Base-by-base conservation (phyloP, 1,140 invertebrate genomes). In the Sycophila sp. region DNA sequence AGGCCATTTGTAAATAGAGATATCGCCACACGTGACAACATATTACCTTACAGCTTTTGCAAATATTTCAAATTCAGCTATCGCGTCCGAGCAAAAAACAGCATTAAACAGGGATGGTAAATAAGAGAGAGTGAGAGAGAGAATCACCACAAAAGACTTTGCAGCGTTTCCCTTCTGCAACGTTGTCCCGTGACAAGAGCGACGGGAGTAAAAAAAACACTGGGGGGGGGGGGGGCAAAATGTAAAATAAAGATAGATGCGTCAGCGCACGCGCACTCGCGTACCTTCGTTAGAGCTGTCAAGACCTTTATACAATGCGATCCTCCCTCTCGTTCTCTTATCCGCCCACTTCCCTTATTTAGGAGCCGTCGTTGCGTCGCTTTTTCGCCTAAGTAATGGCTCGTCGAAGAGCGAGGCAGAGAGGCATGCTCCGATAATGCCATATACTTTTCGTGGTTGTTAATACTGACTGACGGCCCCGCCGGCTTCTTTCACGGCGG, bases 381-480 rank as follows among this genome's bases (percentile, higher is more conserved):
- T 7, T 38, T 24, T 45, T 38, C 17, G 13, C 22, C 26, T 73
- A 69, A 60, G 42, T 69, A 60, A 69, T 53, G 56, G 55, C 19
- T n/a, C 45, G 56, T 60, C 56, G 36, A 55, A 66, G 45, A 34
- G 30, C 1, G 34, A 55, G 32, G 36, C n/a, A 64, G 22, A 22
- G 13, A 0, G 22, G 15, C 26, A 47, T 62, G 40, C 63, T 56
- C n/a, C 58, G 58, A 63, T 69, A 69, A 63, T 55, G 49, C 34
- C 58, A 22, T 38, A 53, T 45, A 64, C 69, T 70, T 58, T 64
- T 63, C 60, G 53, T 26, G 13, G 49, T 64, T 55, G 59, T 70
- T 70, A 70, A 70, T 64, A 22, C 15, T 70, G 69, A 64, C 15
- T 49, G 69, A 70, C 69, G 68, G 19, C 22, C 47, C 32, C 19